Base-by-base conservation (phyloP, 2,113 vertebrate species). In the Hyla sarda region DNA sequence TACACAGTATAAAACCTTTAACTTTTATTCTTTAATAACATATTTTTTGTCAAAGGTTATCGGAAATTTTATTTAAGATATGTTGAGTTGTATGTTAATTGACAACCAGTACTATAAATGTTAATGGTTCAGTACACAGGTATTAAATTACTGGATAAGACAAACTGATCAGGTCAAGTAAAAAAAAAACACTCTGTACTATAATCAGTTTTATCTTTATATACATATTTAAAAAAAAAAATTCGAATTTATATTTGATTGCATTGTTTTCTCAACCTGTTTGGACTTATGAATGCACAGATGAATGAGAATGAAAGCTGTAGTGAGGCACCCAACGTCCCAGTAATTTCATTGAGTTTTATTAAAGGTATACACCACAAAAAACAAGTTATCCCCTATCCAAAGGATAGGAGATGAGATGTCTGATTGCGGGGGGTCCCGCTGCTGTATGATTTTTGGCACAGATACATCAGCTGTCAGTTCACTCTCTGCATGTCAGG, bases 11-110 rank as follows among this genome's bases (percentile, higher is more conserved):
- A 25, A 77, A 85, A 77, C 45, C 73, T 75, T 45, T 77, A 60
- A 76, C 60, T 52, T 65, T 50, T 77, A 16, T 77, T 60, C 73
- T 78, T 85, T 47, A 47, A 74, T 76, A 60, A 75, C 54, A 30
- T 84, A 45, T 84, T 84, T 74, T 84, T 84, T 77, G 83, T 67
- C 60, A 85, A 67, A 81, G 77, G 84, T 80, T 73, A 81, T 58
- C 14, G 23, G 34, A 32, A 80, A 54, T 56, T 28, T 72, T 86
- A 80, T 83, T 81, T 30, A 37, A 76, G 8, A 47, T 73, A 58
- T 81, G 48, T 52, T 86, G 67, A 80, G 69, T 58, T 80, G 76
- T 52, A 41, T 82, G 69, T 62, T 87, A 81, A 87, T 87, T 87
- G 77, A 74, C 85, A 87, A 74, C 52, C 21, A 74, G 28, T 11